Base-by-base conservation (phyloP, 2,888 invertebrate species). In the Galerucella nymphaeae region DNA sequence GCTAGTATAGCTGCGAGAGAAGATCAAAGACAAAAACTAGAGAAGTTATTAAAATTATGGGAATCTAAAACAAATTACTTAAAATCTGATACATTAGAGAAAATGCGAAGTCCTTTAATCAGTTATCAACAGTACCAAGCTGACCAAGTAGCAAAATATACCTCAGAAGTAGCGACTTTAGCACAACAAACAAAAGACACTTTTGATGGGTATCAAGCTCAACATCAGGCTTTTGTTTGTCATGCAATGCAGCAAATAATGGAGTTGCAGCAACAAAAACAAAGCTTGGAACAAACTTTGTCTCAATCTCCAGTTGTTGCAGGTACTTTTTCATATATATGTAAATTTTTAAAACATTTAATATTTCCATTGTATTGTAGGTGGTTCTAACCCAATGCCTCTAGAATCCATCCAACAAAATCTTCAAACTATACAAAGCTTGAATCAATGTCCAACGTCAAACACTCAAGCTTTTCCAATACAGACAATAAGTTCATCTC, bases 51-150 rank as follows among this genome's bases (percentile, higher is more conserved):
- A 75, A 94, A 95, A 76, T 89, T 99, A 59, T 99, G 99, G 99
- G 98, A 98, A 88, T 96, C 96, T 78, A 98, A 99, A 89, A 92
- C 93, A 76, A 93, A 96, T 88, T 96, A 96, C 88, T 93, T 96
- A 85, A 93, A 93, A 85, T 89, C 92, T 14, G 90, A 92, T 11
- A 94, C 95, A 77, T 93, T 96, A 82, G 93, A 94, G 76, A 94
- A 95, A 87, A 90, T 98, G 88, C 93, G 95, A 84, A 94, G 94
- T 80, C 97, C 97, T 1, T 91, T 93, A 76, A 90, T 91, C 70
- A 95, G 96, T n/a, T 94, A 96, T 90, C 93, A 94, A 81, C 93
- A 94, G 82, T 96, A 96, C 86, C 95, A 97, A 89, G 93, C 94
- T 75, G 93, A 93, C 85, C 88, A 97, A 80, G 92, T 96, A 81